Conservation (phyloP, 2,113 vertebrate genomes). For the Hyla sarda region DNA sequence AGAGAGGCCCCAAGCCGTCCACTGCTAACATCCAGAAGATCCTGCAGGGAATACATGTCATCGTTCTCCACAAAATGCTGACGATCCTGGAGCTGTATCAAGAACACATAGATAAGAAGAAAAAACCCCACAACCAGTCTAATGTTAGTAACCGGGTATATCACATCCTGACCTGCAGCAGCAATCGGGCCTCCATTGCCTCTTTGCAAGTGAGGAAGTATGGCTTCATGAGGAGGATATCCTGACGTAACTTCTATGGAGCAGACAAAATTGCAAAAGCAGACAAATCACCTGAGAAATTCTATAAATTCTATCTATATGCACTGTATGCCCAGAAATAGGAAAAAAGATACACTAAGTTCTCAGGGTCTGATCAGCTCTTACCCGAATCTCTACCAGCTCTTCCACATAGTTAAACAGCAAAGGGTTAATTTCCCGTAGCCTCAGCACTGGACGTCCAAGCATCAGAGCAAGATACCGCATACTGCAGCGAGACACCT, state of each 20-base stretch:
- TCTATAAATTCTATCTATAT: background rate
- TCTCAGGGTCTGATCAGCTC: constrained; percentile 39
- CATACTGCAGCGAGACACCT: constrained; percentile 95
- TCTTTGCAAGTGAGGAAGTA: constrained; percentile 98
- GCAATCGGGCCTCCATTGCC: constrained; percentile 92
- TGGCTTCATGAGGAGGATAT: constrained; percentile 97
- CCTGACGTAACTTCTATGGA: constrained; percentile 92
- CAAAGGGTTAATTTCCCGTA: constrained; percentile 93
- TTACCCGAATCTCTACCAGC: constrained; percentile 94
- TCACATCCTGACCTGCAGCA: constrained; percentile 83
- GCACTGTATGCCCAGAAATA: background rate
- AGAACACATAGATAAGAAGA: fast-evolving
- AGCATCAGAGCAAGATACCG: constrained; percentile 94
- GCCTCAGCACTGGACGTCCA: constrained; percentile 87
- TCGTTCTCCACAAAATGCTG: constrained; percentile 99
- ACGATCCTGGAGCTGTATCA: constrained; percentile 88
- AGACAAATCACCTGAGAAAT: background rate
- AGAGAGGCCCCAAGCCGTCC: constrained; percentile 92
- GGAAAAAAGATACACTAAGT: background rate
- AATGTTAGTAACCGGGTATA: background rate
- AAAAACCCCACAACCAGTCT: background rate
- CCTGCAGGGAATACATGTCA: constrained; percentile 97
- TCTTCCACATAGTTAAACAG: constrained; percentile 98
- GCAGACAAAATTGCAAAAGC: background rate
- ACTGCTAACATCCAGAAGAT: constrained; percentile 88